Conservation (phyloP, 1,140 invertebrate species). For the Melitaea cinxia region DNA sequence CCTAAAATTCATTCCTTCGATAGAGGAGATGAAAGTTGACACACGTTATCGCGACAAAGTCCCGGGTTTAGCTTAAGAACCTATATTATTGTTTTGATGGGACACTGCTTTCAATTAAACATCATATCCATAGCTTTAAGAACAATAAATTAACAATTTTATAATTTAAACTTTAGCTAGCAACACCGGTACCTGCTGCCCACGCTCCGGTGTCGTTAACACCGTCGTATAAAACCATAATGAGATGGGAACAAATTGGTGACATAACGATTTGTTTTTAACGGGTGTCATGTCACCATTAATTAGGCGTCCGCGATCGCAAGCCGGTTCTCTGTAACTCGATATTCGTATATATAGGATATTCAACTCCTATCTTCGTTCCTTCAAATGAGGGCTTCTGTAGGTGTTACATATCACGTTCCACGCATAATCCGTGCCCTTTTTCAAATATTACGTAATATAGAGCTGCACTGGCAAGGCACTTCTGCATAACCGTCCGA, state of each 20-base stretch:
- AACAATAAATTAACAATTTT: background rate
- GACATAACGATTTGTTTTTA: slow-evolving; percentile 24
- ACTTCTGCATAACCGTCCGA: no score
- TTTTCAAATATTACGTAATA: no score
- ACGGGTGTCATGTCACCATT: slow-evolving; percentile 31
- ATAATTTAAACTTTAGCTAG: background rate
- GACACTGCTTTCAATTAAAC: no score
- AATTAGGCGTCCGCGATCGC: slow-evolving; percentile 24
- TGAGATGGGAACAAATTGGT: slow-evolving; percentile 27
- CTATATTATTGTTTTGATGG: no score
- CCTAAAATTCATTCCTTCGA: no score
- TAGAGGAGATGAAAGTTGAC: no score
- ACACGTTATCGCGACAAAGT: no score
- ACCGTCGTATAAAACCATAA: slow-evolving; percentile 21
- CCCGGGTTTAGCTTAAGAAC: no score
- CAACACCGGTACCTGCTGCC: background rate
- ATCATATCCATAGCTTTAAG: background rate
- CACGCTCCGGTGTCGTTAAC: background rate
- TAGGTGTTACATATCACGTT: background rate
- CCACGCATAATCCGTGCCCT: no score
- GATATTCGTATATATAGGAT: slow-evolving; percentile 23
- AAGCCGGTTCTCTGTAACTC: slow-evolving; percentile 19
- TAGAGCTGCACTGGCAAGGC: no score
- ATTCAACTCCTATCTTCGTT: no score
- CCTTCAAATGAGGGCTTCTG: no score